Evolutionary conservation across 2,888 invertebrate genomes (phyloP).

Genomic region (Copidosoma aretas): DNA sequence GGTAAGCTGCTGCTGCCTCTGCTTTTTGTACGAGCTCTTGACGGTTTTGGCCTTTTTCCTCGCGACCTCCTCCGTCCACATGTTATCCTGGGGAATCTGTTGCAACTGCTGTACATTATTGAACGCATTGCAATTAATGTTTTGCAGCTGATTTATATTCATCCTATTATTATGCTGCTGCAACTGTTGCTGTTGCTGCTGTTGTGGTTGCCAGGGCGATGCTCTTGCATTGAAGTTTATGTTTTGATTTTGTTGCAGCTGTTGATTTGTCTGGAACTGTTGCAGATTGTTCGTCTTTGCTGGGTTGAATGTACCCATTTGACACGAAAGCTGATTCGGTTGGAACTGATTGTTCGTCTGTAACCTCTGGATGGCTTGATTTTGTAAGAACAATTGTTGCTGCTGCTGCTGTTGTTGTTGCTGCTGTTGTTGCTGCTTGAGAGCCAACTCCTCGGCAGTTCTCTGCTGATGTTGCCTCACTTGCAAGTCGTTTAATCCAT

Average conservation of each 20-base stretch:
- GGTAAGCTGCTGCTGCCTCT: slow-evolving; percentile 49
- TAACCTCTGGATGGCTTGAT: slow-evolving; percentile 54
- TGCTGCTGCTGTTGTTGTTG: slow-evolving; percentile 47
- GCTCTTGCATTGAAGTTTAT: slow-evolving; percentile 62
- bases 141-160: slow-evolving; percentile 48
- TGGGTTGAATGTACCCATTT: slow-evolving; percentile 58
- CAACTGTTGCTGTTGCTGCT: slow-evolving; percentile 35
- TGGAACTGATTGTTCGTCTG: slow-evolving; percentile 54
- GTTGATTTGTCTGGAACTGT: slow-evolving; percentile 46
- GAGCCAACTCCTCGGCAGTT: slow-evolving; percentile 48
- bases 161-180: slow-evolving; percentile 29
- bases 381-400: slow-evolving; percentile 53
- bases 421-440: slow-evolving; percentile 49
- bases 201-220: slow-evolving; percentile 68
- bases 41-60: slow-evolving; percentile 67
- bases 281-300: slow-evolving; percentile 50
- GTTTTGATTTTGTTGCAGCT: slow-evolving; percentile 51
- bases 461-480: slow-evolving; percentile 49
- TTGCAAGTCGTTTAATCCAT: slow-evolving; percentile 52
- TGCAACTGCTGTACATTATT: slow-evolving; percentile 77
- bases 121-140: slow-evolving; percentile 66
- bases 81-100: slow-evolving; percentile 68
- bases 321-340: slow-evolving; percentile 56
- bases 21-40: slow-evolving; percentile 63
- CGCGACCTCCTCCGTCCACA: slow-evolving; percentile 68